A percentile compares a stretch with the other conserved stretches of the same genome.
phyloP scores from a whole-genome alignment of 2,113 vertebrate species.

The Caranx ignobilis region DNA sequence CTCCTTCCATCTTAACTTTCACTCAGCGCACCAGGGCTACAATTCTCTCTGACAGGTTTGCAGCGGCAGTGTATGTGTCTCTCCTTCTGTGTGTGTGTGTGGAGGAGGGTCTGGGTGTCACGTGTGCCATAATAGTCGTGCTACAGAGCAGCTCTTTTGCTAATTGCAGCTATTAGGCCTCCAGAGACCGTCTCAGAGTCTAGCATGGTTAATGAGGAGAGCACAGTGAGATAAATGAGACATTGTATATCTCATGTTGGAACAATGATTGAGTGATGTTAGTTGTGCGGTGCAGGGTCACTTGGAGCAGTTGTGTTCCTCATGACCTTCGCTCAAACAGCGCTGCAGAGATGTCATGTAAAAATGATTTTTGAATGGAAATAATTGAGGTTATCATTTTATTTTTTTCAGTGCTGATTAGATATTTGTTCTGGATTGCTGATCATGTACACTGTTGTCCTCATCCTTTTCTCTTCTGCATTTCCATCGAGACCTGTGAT shows the following conservation, averaged over 20 bases:
- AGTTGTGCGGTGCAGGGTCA: slow-evolving; percentile 37
- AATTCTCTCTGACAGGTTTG: slow-evolving; percentile 63
- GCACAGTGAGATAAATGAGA: slow-evolving; percentile 73
- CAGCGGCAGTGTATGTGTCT: slow-evolving; percentile 12
- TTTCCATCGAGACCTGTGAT: neutral
- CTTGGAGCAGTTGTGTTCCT: slow-evolving; percentile 19
- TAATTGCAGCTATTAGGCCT: slow-evolving; percentile 80
- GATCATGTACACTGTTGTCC: neutral
- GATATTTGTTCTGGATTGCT: slow-evolving; percentile 44
- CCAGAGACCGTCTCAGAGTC: slow-evolving; percentile 51
- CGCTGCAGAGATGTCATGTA: neutral
- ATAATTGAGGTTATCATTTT: slow-evolving; percentile 47
- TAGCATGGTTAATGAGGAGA: slow-evolving; percentile 71
- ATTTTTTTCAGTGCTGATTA: slow-evolving; percentile 45
- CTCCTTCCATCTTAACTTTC: slow-evolving; percentile 60
- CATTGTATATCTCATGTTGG: slow-evolving; percentile 67
- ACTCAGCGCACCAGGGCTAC: slow-evolving; percentile 49
- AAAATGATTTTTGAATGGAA: slow-evolving; percentile 27
- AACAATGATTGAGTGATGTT: slow-evolving; percentile 59
- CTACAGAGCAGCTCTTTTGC: slow-evolving; percentile 56
- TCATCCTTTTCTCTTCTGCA: neutral
- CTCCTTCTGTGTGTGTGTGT: slow-evolving; percentile 21
- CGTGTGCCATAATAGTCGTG: slow-evolving; percentile 42
- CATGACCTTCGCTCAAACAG: slow-evolving; percentile 23
- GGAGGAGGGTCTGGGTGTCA: slow-evolving; percentile 42